These are phyloP conservation scores for Sarcoramphus papa DNA, from an alignment of 2,797 vertebrate genomes.

Conservation along the genomic window DNA sequence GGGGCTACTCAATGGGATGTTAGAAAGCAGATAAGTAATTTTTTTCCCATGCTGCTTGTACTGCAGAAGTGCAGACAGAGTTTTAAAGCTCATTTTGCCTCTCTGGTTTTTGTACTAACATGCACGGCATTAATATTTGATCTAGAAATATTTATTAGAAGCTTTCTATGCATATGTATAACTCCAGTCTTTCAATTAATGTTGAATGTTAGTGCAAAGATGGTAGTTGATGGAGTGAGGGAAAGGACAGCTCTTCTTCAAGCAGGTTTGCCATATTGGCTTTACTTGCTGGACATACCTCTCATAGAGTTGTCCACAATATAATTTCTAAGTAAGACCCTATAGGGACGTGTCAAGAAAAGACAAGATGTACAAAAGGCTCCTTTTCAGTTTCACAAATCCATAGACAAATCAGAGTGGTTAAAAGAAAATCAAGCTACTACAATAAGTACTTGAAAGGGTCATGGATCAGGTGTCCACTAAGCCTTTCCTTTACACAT, in stretches of 20 bases:
- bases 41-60: neutral
- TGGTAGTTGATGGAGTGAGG: neutral
- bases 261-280: neutral
- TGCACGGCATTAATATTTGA: neutral
- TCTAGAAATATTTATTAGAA: neutral
- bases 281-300: neutral
- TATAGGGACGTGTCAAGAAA: neutral
- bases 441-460: neutral
- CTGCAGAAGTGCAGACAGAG: neutral
- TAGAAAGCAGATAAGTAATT: neutral
- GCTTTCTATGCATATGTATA: neutral
- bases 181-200: neutral
- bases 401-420: neutral
- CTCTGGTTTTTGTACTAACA: neutral
- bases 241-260: neutral
- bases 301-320: neutral
- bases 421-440: neutral
- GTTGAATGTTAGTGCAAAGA: neutral
- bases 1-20: neutral
- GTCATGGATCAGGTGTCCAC: neutral
- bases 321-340: neutral
- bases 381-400: neutral
- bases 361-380: neutral
- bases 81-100: slow-evolving; percentile 1
- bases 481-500: neutral